Conservation (phyloP, 2,888 invertebrate genomes). For the Lymantria dispar region DNA sequence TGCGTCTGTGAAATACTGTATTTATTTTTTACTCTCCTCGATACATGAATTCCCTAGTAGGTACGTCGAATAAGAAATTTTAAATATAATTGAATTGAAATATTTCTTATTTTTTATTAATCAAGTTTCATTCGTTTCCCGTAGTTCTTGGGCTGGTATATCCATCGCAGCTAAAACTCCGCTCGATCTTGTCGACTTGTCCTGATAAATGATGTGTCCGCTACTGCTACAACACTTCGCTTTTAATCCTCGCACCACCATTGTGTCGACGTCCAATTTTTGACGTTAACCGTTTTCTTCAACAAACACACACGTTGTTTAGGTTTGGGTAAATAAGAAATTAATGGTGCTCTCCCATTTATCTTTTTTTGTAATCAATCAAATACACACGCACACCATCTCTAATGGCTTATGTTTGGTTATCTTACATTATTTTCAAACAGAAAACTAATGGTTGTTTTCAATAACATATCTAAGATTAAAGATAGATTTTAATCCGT, state of each 20-base stretch:
- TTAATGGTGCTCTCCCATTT: slow-evolving; percentile 63
- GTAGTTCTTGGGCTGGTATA: slow-evolving; percentile 40
- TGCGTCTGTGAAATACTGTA: no score
- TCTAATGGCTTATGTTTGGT: slow-evolving; percentile 47
- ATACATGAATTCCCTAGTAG: no score
- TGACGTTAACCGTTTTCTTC: slow-evolving; percentile 69
- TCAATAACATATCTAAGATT: neutral
- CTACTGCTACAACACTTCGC: slow-evolving; percentile 77
- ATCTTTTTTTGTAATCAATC: slow-evolving; percentile 67
- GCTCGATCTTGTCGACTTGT: slow-evolving; percentile 43
- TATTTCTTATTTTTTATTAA: no score
- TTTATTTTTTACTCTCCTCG: no score
- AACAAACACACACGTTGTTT: slow-evolving; percentile 61
- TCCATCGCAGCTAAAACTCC: slow-evolving; percentile 53
- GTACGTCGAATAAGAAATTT: no score
- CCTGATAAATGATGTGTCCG: slow-evolving; percentile 78
- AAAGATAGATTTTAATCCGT: no score
- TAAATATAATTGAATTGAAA: no score
- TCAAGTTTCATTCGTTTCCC: slow-evolving; percentile 17
- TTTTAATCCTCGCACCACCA: slow-evolving; percentile 74
- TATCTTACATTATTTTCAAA: slow-evolving; percentile 24
- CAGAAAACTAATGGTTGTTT: slow-evolving; percentile 11
- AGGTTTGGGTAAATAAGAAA: slow-evolving; percentile 65
- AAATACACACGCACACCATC: slow-evolving; percentile 45
- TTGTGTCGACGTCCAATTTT: slow-evolving; percentile 73